Base-by-base conservation (phyloP, 2,888 invertebrate species). In the Oxytorus armatus region DNA sequence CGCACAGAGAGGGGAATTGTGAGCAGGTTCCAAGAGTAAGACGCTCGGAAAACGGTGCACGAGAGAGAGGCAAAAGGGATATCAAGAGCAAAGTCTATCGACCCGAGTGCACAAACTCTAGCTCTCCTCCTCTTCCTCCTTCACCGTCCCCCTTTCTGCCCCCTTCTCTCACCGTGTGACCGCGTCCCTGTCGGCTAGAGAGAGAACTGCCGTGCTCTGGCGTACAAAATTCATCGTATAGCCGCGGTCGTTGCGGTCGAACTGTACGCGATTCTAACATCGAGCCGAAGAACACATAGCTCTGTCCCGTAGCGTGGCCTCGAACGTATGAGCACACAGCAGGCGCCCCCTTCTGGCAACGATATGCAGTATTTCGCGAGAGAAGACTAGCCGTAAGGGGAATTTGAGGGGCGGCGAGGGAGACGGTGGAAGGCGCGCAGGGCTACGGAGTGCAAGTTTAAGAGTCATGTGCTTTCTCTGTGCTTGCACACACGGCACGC, bases 61-160 rank as follows among this genome's bases (percentile, higher is more conserved):
- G 65, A 66, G 57, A 61, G 70, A 39, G 29, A 63, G 21, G 57
- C 39, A 25, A 70, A 70, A 70, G 79, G 72, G 61, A 77, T 74
- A 74, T 80, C 80, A 77, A 77, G 73, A 73, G 73, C 72, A 70
- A 76, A 77, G 76, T 73, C 77, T 73, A 80, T 80, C 80, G 80
- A 80, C 80, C 80, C 76, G 72, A 80, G 68, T 77, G 80, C 72
- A 73, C 80, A 72, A 76, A 73, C 74, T 68, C 68, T 25, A 33
- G 65, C 55, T 33, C 10, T 36, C 23, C 23, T 5, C 14, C 59
- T 25, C 51, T 29, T 29, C 44, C 18, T 11, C 33, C 36, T 5
- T 16, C 11, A n/a, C 11, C 10, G n/a, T 16, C 18, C 51, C 21
- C 18, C 3, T 39, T 29, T 55, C 25, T 42, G 23, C 18, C 16